phyloP scores from a whole-genome alignment of 2,113 vertebrate species.

The Phylloscopus trochiloides region DNA sequence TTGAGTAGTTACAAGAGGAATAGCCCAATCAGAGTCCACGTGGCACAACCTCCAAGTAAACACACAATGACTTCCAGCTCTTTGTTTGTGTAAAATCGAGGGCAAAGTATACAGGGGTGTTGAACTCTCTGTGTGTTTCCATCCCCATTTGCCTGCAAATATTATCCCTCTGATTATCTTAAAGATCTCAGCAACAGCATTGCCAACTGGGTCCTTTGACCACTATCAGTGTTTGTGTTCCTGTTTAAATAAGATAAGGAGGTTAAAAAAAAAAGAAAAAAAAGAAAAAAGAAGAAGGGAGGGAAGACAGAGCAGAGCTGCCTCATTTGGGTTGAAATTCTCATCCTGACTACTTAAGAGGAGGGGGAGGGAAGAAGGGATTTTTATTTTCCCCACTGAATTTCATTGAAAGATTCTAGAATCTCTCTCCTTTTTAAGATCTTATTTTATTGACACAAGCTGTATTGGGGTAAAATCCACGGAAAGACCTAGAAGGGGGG shows the following conservation, averaged over 20 bases:
- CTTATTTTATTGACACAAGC: background rate
- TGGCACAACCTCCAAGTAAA: background rate
- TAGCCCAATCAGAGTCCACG: background rate
- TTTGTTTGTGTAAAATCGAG: background rate
- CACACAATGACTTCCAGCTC: background rate
- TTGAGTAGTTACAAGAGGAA: background rate
- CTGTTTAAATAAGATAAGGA: constrained; percentile 41
- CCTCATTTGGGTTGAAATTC: background rate
- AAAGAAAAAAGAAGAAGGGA: too few species aligned
- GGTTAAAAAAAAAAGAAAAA: background rate
- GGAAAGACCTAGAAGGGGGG: background rate
- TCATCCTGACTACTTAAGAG: background rate
- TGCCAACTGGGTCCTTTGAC: background rate
- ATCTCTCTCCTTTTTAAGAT: background rate
- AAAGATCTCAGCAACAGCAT: background rate
- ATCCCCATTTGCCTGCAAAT: background rate
- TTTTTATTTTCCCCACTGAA: background rate
- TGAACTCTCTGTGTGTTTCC: background rate
- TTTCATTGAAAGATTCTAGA: background rate
- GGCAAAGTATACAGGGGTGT: background rate
- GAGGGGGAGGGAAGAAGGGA: background rate
- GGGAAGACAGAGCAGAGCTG: background rate
- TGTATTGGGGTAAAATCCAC: background rate
- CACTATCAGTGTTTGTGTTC: constrained; percentile 16
- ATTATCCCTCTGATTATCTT: background rate